These are phyloP conservation scores for Catamblyrhynchus diadema DNA, from an alignment of 2,797 vertebrate species.

Conservation along the genomic window DNA sequence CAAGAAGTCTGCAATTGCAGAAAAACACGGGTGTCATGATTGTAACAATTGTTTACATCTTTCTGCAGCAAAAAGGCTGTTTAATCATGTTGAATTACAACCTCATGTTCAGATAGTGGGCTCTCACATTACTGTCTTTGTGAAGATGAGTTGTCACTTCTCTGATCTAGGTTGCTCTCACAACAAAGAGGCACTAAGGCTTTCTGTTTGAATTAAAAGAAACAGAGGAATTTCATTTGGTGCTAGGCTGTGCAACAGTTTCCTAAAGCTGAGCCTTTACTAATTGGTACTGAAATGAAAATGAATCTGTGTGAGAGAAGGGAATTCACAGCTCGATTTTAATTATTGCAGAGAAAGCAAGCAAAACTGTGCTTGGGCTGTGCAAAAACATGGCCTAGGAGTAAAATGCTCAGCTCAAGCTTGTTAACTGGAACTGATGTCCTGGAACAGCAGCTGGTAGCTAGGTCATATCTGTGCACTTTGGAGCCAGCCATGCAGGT, in stretches of 20 bases:
- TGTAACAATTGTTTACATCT: conserved; percentile 30
- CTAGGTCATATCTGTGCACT: not conserved
- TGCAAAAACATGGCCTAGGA: not conserved
- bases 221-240: not conserved
- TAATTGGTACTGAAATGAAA: conserved; percentile 45
- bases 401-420: not conserved
- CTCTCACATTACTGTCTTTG: conserved; percentile 4
- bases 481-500: not conserved
- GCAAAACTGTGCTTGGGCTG: not conserved
- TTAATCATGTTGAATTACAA: conserved; percentile 19
- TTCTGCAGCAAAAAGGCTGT: conserved; percentile 21
- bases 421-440: not conserved
- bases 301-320: not conserved
- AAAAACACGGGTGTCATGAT: not conserved
- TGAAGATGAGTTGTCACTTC: conserved; percentile 49
- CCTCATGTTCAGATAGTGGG: conserved; percentile 11
- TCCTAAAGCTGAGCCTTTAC: conserved; percentile 8
- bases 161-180: conserved; percentile 28
- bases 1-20: not conserved
- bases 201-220: conserved; percentile 25
- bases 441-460: not conserved
- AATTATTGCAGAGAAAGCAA: not conserved
- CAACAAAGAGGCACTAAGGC: conserved; percentile 24
- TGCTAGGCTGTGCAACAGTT: not conserved
- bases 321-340: conserved; percentile 23